Evolutionary conservation across 2,797 vertebrate genomes (phyloP).

Genomic region (Sciurus vulgaris): DNA sequence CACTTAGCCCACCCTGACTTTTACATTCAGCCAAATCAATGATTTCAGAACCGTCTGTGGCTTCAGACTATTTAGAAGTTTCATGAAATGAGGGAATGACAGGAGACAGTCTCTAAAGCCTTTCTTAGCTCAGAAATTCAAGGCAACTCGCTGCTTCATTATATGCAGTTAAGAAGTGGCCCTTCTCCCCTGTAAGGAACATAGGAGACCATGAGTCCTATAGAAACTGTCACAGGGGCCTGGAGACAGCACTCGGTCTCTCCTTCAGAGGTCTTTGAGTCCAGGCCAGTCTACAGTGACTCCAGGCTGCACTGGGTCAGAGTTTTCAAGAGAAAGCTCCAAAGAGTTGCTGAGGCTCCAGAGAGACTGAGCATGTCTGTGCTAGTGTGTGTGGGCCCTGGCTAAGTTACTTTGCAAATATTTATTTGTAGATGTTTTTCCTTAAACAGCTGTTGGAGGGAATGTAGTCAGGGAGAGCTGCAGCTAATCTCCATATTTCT

Average conservation of each 20-base stretch:
- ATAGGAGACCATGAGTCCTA: background rate
- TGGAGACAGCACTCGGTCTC: background rate
- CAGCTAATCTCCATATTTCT: background rate
- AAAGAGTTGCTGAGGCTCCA: background rate
- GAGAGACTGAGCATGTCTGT: background rate
- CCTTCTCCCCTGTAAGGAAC: background rate
- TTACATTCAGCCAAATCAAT: background rate
- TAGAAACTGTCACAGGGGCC: background rate
- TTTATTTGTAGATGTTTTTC: conserved; percentile 55
- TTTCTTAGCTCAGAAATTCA: background rate
- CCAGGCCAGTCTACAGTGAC: background rate
- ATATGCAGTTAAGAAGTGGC: background rate
- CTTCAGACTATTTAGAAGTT: background rate
- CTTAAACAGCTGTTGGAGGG: conserved; percentile 46
- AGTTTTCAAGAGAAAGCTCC: background rate
- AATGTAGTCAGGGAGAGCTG: background rate
- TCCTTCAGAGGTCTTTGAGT: background rate
- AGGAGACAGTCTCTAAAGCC: background rate
- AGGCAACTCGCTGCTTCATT: background rate
- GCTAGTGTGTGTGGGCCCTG: background rate
- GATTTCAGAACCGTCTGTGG: background rate
- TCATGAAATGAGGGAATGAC: background rate
- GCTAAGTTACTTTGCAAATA: conserved; percentile 60
- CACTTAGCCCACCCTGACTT: background rate
- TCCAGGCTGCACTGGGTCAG: background rate